Conservation (phyloP, 2,113 vertebrate genomes). For the Pedionomus torquatus region DNA sequence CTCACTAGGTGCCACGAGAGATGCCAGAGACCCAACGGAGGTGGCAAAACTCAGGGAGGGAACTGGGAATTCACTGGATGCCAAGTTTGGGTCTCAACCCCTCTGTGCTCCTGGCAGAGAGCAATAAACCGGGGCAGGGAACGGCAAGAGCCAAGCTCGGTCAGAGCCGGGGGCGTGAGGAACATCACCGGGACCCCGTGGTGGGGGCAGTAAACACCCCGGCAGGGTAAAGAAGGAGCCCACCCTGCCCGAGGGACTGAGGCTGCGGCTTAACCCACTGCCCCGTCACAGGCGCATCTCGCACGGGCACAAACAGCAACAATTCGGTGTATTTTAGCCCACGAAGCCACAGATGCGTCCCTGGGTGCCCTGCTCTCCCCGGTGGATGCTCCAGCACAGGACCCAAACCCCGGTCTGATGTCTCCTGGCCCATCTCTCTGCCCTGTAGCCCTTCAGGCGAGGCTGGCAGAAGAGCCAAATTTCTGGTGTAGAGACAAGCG, state of each 20-base stretch:
- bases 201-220: fast-evolving
- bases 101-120: fast-evolving
- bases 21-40: background rate
- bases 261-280: background rate
- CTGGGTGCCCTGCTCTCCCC: background rate
- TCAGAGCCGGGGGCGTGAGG: fast-evolving
- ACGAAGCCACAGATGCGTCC: background rate
- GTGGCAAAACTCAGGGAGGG: background rate
- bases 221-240: background rate
- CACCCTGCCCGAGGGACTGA: fast-evolving
- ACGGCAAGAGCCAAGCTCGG: no score
- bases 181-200: fast-evolving
- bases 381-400: background rate
- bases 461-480: background rate
- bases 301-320: fast-evolving
- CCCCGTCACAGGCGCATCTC: fast-evolving
- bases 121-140: background rate
- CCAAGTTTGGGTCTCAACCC: background rate
- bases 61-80: background rate
- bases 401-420: fast-evolving
- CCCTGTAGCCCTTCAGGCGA: fast-evolving
- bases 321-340: fast-evolving
- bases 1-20: background rate
- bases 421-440: background rate
- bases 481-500: fast-evolving